These are phyloP conservation scores for Gila robusta DNA, from an alignment of 2,797 vertebrate species.

Conservation along the genomic window DNA sequence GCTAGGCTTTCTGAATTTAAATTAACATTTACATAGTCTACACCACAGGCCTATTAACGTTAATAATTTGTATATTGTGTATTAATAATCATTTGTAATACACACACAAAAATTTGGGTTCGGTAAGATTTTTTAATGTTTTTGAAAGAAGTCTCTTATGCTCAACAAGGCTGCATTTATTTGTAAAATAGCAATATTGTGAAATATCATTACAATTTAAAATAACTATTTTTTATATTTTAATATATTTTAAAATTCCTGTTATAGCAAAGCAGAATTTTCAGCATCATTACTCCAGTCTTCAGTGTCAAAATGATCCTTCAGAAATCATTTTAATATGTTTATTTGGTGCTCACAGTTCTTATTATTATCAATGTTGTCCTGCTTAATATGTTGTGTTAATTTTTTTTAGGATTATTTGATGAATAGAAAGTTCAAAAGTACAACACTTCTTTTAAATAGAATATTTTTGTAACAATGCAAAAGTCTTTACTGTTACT, in stretches of 20 bases:
- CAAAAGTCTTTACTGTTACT: not conserved
- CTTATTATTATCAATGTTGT: not conserved
- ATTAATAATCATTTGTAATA: not conserved
- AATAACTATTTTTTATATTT: not conserved
- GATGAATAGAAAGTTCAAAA: not conserved
- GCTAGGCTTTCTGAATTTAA: not conserved
- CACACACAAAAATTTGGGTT: not conserved
- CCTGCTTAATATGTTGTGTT: not conserved
- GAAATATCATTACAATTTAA: not conserved
- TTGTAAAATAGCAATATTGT: too few species aligned
- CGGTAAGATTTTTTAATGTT: not conserved
- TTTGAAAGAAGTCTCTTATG: not conserved
- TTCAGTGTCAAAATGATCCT: not conserved
- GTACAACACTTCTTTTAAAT: not conserved
- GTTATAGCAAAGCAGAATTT: not conserved
- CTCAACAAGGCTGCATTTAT: too few species aligned
- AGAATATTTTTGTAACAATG: not conserved
- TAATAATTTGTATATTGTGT: not conserved
- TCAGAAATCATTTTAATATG: not conserved
- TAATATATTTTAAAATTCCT: not conserved
- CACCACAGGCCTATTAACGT: not conserved
- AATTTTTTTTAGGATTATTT: not conserved
- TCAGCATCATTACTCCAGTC: not conserved
- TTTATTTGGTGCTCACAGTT: not conserved
- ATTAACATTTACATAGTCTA: not conserved